These are phyloP conservation scores for Penelope pileata DNA, from an alignment of 2,113 vertebrate species.

Conservation along the genomic window DNA sequence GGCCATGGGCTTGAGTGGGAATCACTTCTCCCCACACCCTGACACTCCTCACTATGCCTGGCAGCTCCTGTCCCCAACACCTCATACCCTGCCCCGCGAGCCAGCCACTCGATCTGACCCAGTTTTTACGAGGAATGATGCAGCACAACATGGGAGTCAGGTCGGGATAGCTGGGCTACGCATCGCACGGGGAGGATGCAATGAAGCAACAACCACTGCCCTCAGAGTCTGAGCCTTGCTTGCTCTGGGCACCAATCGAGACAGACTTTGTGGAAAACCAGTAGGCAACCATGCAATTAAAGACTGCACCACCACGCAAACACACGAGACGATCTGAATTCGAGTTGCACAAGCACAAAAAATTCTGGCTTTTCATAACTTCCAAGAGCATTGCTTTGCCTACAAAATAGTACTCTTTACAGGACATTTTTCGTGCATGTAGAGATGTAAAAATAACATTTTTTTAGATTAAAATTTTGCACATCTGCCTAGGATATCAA, in stretches of 20 bases:
- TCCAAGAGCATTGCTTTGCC: neutral
- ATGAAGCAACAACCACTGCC: accelerated
- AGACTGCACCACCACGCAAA: neutral
- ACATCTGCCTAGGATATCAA: neutral
- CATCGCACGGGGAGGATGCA: accelerated
- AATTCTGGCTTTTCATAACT: accelerated
- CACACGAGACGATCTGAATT: neutral
- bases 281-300: accelerated
- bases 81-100: neutral
- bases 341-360: neutral
- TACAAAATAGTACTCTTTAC: neutral
- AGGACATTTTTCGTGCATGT: accelerated
- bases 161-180: neutral
- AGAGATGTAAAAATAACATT: neutral
- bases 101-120: neutral
- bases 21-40: accelerated
- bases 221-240: accelerated
- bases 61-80: neutral
- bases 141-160: accelerated
- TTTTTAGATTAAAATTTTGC: neutral
- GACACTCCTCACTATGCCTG: accelerated
- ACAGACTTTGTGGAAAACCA: neutral
- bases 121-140: neutral
- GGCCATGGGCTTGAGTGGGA: neutral
- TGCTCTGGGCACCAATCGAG: accelerated